Percentiles rank a stretch among this genome's conserved stretches.
Conservation (phyloP, 2,797 vertebrate species). For the Rachycentron canadum region DNA sequence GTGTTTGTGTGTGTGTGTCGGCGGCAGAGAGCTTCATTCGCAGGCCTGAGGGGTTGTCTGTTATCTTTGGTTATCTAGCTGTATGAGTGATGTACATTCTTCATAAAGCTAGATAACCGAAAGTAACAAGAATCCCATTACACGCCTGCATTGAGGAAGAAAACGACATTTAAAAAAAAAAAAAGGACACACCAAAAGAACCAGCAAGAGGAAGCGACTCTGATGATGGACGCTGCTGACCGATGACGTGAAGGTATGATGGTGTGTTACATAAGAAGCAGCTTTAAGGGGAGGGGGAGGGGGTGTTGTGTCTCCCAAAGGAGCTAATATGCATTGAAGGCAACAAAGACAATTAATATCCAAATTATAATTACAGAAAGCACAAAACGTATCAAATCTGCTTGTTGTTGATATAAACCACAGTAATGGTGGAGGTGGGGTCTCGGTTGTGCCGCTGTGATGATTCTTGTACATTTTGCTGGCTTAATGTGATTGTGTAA, state of each 20-base stretch:
- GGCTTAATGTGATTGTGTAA: not conserved
- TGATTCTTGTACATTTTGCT: not conserved
- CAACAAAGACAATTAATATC: slow-evolving; percentile 22
- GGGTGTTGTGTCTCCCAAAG: not conserved
- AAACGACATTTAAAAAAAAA: slow-evolving; percentile 4
- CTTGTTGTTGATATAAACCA: slow-evolving; percentile 9
- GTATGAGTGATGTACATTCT: slow-evolving; percentile 96
- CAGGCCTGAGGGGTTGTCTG: slow-evolving; percentile 89
- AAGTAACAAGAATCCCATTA: slow-evolving; percentile 96
- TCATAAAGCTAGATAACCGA: slow-evolving; percentile 95
- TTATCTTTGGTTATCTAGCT: slow-evolving; percentile 98
- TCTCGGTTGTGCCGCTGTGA: not conserved
- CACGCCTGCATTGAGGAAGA: slow-evolving; percentile 66
- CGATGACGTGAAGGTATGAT: slow-evolving; percentile 70
- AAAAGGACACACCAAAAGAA: not conserved
- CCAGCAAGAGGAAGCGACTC: slow-evolving; percentile 22
- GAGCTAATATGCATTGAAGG: slow-evolving; percentile 2
- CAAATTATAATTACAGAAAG: not conserved
- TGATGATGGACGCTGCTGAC: slow-evolving; percentile 41
- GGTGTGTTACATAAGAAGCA: slow-evolving; percentile 58
- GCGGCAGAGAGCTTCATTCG: slow-evolving; percentile 29
- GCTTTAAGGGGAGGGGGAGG: slow-evolving; percentile 10
- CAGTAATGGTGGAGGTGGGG: not conserved
- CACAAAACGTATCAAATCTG: slow-evolving; percentile 14
- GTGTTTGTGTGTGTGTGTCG: slow-evolving; percentile 16